Evolutionary conservation across 1,140 invertebrate genomes (phyloP).

Genomic region (Liolophura sinensis): DNA sequence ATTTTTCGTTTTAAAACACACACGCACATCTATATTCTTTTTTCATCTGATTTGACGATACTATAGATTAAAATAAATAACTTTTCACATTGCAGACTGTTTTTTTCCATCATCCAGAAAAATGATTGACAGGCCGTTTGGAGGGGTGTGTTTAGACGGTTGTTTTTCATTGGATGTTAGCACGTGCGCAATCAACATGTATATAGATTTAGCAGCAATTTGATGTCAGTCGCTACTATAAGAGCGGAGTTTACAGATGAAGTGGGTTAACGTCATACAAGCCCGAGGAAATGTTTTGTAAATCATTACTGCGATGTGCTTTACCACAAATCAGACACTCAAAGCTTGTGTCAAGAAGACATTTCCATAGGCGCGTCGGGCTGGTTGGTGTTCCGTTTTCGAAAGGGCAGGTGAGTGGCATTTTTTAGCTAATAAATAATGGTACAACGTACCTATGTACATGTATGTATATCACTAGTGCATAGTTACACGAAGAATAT

Average conservation of each 20-base stretch:
- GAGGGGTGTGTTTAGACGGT: background rate
- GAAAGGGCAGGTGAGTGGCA: conserved; percentile 15
- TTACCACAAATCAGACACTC: background rate
- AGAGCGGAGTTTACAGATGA: background rate
- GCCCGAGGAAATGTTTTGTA: background rate
- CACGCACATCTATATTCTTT: background rate
- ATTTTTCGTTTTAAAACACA: background rate
- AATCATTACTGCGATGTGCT: background rate
- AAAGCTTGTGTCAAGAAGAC: background rate
- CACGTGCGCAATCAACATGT: background rate
- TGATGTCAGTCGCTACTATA: background rate
- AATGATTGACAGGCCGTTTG: background rate
- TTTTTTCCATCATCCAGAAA: background rate
- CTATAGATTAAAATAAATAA: background rate
- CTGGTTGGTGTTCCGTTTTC: conserved; percentile 8
- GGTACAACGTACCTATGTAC: no score
- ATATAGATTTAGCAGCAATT: background rate
- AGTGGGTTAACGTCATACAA: background rate
- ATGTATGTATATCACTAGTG: background rate
- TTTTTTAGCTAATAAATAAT: no score
- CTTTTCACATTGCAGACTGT: background rate
- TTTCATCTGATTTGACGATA: background rate
- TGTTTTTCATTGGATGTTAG: background rate
- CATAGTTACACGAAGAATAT: background rate
- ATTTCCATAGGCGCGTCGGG: background rate